Percentiles rank a stretch among this genome's conserved stretches.
Evolutionary conservation across 2,113 vertebrate genomes (phyloP).

Genomic region (Dasypus novemcinctus): DNA sequence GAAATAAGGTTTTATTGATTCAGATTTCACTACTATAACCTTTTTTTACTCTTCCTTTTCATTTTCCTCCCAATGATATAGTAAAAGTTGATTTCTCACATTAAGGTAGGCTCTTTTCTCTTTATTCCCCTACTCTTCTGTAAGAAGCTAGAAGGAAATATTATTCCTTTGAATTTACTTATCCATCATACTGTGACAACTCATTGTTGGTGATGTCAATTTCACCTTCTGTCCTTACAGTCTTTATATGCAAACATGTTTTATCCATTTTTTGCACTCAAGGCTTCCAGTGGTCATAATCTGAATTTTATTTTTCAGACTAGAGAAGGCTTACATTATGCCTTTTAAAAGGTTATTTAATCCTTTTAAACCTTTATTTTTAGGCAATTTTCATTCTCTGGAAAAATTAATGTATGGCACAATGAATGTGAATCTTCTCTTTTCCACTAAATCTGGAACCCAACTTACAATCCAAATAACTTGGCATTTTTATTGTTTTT

Average conservation of each 20-base stretch:
- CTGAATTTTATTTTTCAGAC: slow-evolving; percentile 59
- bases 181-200: neutral
- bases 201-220: neutral
- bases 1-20: slow-evolving; percentile 33
- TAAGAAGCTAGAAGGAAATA: neutral
- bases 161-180: slow-evolving; percentile 1
- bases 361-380: slow-evolving; percentile 20
- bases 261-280: neutral
- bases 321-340: neutral
- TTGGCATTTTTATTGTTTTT: slow-evolving; percentile 65
- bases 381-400: slow-evolving; percentile 20
- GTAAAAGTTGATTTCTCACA: slow-evolving; percentile 45
- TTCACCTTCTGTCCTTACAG: neutral
- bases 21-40: neutral
- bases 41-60: neutral
- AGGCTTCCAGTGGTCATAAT: neutral
- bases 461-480: neutral
- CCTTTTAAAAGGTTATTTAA: neutral
- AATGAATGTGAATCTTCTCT: neutral
- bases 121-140: neutral
- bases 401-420: slow-evolving; percentile 3
- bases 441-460: neutral
- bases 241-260: slow-evolving; percentile 16
- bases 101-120: neutral
- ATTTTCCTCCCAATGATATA: neutral